phyloP scores from a whole-genome alignment of 2,888 invertebrate species.

The Trissolcus japonicus region DNA sequence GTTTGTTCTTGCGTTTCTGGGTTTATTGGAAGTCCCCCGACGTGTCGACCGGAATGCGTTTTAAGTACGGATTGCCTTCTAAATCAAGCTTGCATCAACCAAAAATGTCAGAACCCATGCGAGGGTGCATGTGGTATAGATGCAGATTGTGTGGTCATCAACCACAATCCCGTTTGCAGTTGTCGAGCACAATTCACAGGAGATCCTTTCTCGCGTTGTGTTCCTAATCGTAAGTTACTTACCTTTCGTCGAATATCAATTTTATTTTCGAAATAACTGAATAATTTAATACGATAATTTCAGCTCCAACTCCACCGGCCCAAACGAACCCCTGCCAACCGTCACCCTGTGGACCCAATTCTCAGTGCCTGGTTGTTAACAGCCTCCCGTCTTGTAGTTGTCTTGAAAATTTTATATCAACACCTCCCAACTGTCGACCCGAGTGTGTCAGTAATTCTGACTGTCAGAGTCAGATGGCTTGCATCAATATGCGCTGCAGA shows the following conservation, averaged over 20 bases:
- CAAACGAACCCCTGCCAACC: constrained; percentile 84
- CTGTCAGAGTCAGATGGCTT: constrained; percentile 83
- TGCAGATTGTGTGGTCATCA: constrained; percentile 76
- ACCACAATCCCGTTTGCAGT: constrained; percentile 77
- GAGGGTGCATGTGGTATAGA: constrained; percentile 76
- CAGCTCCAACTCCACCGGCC: constrained; percentile 25
- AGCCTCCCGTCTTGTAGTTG: constrained; percentile 87
- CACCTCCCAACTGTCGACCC: constrained; percentile 86
- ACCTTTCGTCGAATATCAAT: background rate
- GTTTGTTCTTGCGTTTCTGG: constrained; percentile 88
- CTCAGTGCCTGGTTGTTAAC: constrained; percentile 83
- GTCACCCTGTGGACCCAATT: constrained; percentile 88
- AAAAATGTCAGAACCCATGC: constrained; percentile 76
- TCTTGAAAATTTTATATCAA: constrained; percentile 81
- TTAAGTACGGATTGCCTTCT: constrained; percentile 77
- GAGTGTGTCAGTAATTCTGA: constrained; percentile 89
- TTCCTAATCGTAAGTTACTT: constrained; percentile 65
- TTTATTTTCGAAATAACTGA: background rate
- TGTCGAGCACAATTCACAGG: constrained; percentile 80
- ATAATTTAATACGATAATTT: background rate
- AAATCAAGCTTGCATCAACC: constrained; percentile 78
- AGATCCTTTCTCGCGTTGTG: constrained; percentile 85
- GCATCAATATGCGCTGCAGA: constrained; percentile 86
- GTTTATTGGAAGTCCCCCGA: constrained; percentile 86
- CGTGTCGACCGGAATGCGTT: constrained; percentile 77